A percentile compares a stretch with the other conserved stretches of the same genome.
Conservation (phyloP, 2,797 vertebrate species). For the Anguilla marmorata region DNA sequence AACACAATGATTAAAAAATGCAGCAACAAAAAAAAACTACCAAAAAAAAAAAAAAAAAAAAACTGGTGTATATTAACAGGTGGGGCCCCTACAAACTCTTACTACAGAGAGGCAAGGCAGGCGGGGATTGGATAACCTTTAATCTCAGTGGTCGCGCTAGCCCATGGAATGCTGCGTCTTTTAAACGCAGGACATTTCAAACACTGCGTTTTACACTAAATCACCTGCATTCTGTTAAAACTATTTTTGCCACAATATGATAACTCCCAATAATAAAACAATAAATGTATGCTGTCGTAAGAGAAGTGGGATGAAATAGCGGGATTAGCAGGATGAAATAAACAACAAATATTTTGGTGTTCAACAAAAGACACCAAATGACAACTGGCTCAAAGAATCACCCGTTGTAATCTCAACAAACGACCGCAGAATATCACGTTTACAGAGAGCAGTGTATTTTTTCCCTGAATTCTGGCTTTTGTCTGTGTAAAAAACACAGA, state of each 20-base stretch:
- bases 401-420: not conserved
- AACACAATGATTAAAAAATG: conserved; percentile 25
- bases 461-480: not conserved
- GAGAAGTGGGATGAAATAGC: not conserved
- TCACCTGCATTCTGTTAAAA: not conserved
- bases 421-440: not conserved
- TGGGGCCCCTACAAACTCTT: not conserved
- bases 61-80: not conserved
- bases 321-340: not conserved
- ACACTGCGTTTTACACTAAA: not conserved
- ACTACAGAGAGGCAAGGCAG: not conserved
- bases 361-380: not conserved
- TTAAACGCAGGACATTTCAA: not conserved
- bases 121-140: not conserved
- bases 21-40: not conserved
- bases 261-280: not conserved
- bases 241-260: not conserved
- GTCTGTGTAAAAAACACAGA: not conserved
- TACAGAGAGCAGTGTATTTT: not conserved
- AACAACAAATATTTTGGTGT: too few relatives aligned
- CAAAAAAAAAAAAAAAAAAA: not conserved
- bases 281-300: not conserved
- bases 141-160: not conserved
- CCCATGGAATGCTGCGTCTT: not conserved
- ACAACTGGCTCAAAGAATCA: not conserved